phyloP scores from a whole-genome alignment of 2,113 vertebrate species.

The Myiopsitta monachus region DNA sequence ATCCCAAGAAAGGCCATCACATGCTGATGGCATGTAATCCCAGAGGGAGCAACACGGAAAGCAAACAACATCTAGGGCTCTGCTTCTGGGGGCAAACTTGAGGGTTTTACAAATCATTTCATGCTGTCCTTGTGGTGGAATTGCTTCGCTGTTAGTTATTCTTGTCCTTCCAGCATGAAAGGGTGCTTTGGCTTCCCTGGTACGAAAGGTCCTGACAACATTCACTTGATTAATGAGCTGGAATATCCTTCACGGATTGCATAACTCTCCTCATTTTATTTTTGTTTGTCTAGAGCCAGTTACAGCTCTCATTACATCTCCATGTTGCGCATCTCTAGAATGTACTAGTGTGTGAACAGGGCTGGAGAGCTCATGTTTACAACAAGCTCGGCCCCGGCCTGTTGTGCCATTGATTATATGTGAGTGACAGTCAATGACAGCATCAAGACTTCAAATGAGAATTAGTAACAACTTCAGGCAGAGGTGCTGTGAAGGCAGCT shows the following conservation, averaged over 20 bases:
- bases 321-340: background rate
- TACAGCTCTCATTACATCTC: constrained; percentile 13
- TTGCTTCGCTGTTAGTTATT: background rate
- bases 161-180: background rate
- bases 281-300: constrained; percentile 32
- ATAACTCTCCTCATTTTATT: constrained; percentile 38
- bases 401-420: background rate
- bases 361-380: constrained; percentile 6
- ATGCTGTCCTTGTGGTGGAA: background rate
- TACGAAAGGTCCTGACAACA: constrained; percentile 1
- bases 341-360: background rate
- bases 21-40: constrained; percentile 41
- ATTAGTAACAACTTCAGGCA: background rate
- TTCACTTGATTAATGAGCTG: constrained; percentile 30
- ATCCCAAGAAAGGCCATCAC: constrained; percentile 55
- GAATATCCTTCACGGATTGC: constrained; percentile 47
- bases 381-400: background rate
- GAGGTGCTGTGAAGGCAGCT: background rate
- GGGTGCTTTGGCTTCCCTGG: background rate
- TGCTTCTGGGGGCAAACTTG: background rate
- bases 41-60: background rate
- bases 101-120: background rate
- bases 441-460: background rate
- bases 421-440: constrained; percentile 15
- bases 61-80: constrained; percentile 1